Evolutionary conservation across 2,113 vertebrate genomes (phyloP).

Genomic region (Serinus canaria): DNA sequence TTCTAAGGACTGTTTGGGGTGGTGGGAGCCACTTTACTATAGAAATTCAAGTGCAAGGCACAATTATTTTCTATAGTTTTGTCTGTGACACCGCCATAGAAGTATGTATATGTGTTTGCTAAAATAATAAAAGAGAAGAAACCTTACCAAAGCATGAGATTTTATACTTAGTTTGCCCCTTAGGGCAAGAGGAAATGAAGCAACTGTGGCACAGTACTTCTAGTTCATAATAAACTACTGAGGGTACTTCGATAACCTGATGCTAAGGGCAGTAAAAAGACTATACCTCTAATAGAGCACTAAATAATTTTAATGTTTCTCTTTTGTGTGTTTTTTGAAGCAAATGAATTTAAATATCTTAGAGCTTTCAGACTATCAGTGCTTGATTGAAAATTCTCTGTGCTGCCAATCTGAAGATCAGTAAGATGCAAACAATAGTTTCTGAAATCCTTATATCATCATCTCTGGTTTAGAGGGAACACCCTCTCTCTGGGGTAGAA

Average conservation of each 20-base stretch:
- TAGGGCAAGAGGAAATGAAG: neutral
- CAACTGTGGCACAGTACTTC: neutral
- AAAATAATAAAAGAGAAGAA: neutral
- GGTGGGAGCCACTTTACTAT: neutral
- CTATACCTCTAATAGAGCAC: neutral
- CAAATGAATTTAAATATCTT: neutral
- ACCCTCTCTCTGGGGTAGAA: conserved; percentile 40
- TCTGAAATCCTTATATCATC: neutral
- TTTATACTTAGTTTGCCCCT: neutral
- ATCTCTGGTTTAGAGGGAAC: conserved; percentile 26
- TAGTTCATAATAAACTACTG: neutral
- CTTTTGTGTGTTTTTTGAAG: neutral
- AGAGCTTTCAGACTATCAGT: neutral
- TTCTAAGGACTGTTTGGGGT: neutral
- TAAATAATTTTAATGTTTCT: neutral
- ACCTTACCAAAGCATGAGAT: neutral
- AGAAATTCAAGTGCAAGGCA: neutral
- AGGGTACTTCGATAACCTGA: neutral
- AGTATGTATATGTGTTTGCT: neutral
- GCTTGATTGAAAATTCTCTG: neutral
- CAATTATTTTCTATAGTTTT: neutral
- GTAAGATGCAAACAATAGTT: neutral
- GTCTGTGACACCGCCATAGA: neutral
- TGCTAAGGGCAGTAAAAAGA: neutral
- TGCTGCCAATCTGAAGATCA: neutral